Evolutionary conservation across 2,113 vertebrate species (phyloP), one percentile per base, ranked within the genome.

Genomic region (Xenopus laevis): DNA sequence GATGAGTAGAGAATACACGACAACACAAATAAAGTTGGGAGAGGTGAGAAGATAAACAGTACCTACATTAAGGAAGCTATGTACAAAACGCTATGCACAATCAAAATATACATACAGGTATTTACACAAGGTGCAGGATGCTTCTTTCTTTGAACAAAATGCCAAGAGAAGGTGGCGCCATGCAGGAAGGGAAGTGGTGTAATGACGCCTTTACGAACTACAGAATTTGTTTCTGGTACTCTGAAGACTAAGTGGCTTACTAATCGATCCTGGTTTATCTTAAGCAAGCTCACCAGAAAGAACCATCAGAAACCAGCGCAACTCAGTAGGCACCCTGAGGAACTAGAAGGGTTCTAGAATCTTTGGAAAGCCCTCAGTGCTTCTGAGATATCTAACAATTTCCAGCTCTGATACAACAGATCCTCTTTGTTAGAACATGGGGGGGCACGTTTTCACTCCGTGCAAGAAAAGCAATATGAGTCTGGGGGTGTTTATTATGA

Each of bases 51-150:
- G 64, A 21, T 61, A 50, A 61, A 61, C 20, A 18, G 59, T 58
- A 77, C 65, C 62, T 50, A 77, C 66, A 64, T 18, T 65, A 53
- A 66, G n/a, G 18, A 58, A 65, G 64, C 23, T 79, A 77, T 81
- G 74, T 77, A 79, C 80, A 81, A 47, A 65, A 77, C 53, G 30
- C 45, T 75, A 68, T 61, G 65, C 55, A 68, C 65, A 68, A 58
- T 63, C 66, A 68, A 64, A 70, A 77, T 77, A 77, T 77, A 70
- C 74, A 77, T 68, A 64, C 52, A 63, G 46, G 30, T 70, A 77
- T 77, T 70, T 77, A 77, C 74, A 77, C 67, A 70, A 77, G 74
- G 74, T 77, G 74, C 74, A 70, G 66, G 69, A 70, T 27, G 66
- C 74, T 69, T 67, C 66, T 70, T 69, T 67, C 66, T 70, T 70